A percentile compares a stretch with the other conserved stretches of the same genome.
phyloP scores from a whole-genome alignment of 2,888 invertebrate species.

The Muschampia plurimacula region DNA sequence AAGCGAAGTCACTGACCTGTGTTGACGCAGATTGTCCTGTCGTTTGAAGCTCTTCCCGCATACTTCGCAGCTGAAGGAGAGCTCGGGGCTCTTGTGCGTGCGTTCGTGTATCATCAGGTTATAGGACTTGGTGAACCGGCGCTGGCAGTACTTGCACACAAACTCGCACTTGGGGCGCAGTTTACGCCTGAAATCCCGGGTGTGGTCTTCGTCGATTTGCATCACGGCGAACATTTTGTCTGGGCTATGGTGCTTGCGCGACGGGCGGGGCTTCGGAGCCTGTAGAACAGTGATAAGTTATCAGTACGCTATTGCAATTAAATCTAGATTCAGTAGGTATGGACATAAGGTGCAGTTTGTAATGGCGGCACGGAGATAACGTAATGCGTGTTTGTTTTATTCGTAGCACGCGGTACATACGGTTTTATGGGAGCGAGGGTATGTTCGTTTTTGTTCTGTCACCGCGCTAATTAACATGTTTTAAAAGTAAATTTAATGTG shows the following conservation, averaged over 20 bases:
- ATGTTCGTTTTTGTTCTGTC: conserved; percentile 41
- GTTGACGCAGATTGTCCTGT: conserved; percentile 98
- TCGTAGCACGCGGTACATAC: conserved; percentile 25
- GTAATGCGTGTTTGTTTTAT: conserved; percentile 35
- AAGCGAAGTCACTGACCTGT: conserved; percentile 88
- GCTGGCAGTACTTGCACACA: conserved; percentile 98
- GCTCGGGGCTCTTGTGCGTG: conserved; percentile 98
- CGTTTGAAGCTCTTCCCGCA: conserved; percentile 99
- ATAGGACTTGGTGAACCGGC: conserved; percentile 99
- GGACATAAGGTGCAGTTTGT: conserved; percentile 10
- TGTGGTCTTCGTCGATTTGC: conserved; percentile 95
- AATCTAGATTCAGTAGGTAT: conserved; percentile 4
- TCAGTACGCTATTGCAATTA: conserved; percentile 52
- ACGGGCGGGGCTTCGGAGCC: conserved; percentile 83
- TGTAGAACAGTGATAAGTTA: conserved; percentile 74
- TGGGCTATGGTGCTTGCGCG: conserved; percentile 78
- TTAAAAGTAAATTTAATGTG: neutral
- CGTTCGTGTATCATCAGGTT: conserved; percentile 99
- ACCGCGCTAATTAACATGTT: conserved; percentile 28
- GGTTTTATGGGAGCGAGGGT: conserved; percentile 29
- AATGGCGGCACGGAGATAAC: conserved; percentile 23
- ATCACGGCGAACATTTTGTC: conserved; percentile 95
- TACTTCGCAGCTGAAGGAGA: conserved; percentile 98
- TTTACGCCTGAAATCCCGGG: conserved; percentile 94
- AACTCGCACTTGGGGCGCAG: conserved; percentile 98